These are phyloP conservation scores for Helostoma temminkii DNA, from an alignment of 2,797 vertebrate genomes.

Conservation along the genomic window DNA sequence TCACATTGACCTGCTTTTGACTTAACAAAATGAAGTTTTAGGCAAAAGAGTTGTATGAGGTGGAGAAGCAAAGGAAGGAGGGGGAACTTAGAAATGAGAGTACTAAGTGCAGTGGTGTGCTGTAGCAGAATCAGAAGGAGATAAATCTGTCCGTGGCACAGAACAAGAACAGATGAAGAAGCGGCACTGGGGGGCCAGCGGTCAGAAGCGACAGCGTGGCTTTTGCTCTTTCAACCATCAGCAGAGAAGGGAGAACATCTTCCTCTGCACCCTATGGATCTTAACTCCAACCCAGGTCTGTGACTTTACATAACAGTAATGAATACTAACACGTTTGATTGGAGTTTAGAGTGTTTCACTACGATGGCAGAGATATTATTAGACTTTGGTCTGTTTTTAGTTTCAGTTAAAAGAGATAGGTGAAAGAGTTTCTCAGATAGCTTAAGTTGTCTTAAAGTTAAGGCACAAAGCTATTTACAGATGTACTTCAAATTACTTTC, in stretches of 20 bases:
- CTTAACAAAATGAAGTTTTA: constrained; percentile 51
- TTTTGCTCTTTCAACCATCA: constrained; percentile 58
- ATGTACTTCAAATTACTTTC: constrained; percentile 5
- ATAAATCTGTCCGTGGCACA: constrained; percentile 51
- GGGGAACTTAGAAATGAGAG: constrained; percentile 19
- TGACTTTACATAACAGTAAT: constrained; percentile 50
- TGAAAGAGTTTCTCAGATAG: constrained; percentile 18
- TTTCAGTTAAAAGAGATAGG: constrained; percentile 20
- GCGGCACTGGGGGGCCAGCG: constrained; percentile 62
- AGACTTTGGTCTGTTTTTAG: constrained; percentile 25
- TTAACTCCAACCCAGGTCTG: constrained; percentile 86
- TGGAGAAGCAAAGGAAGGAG: constrained; percentile 46
- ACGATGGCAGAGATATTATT: constrained; percentile 35
- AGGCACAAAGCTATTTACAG: constrained; percentile 6
- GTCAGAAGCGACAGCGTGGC: constrained; percentile 72
- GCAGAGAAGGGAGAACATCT: constrained; percentile 59
- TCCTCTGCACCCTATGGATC: constrained; percentile 75
- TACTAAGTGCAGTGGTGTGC: constrained; percentile 44
- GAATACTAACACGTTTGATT: constrained; percentile 38
- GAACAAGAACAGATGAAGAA: constrained; percentile 78
- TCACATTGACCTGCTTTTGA: constrained; percentile 69
- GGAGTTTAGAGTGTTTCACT: constrained; percentile 33
- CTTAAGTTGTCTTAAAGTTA: constrained; percentile 36
- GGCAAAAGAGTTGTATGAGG: constrained; percentile 56
- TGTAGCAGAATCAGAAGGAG: constrained; percentile 54